Percentiles rank a stretch among this genome's conserved stretches.
Evolutionary conservation across 2,113 vertebrate species (phyloP).

Genomic region (Zosterops hypoxanthus): DNA sequence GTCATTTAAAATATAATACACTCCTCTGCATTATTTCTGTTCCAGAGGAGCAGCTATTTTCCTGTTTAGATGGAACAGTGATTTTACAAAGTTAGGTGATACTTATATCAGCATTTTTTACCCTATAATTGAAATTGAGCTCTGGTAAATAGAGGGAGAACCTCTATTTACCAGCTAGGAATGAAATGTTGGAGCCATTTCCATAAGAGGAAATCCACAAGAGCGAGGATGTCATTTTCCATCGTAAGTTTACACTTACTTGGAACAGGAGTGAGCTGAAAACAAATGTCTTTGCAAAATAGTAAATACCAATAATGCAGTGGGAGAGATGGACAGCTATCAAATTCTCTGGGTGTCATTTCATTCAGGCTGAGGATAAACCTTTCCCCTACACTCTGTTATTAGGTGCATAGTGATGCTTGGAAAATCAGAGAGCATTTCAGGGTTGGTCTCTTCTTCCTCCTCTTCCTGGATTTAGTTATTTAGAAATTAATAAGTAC

Average conservation of each 20-base stretch:
- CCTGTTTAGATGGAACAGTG: not conserved
- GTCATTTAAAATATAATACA: not conserved
- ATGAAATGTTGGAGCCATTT: not conserved
- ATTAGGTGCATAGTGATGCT: not conserved
- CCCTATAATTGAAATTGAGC: not conserved
- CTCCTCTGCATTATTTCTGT: not conserved
- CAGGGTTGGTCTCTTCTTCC: not conserved
- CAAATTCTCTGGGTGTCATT: fast-evolving
- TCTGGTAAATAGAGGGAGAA: not conserved
- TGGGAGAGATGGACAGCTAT: not conserved
- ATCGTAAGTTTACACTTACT: not conserved
- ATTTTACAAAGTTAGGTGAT: not conserved
- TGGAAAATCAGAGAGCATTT: not conserved
- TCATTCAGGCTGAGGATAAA: not conserved
- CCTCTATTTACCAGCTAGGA: not conserved
- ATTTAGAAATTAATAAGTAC: not conserved
- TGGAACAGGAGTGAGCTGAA: not conserved
- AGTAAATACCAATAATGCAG: not conserved
- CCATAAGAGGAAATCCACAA: not conserved
- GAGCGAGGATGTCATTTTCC: not conserved
- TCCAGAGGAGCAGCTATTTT: not conserved
- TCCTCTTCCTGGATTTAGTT: not conserved
- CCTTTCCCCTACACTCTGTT: too few species aligned
- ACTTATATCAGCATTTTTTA: not conserved
- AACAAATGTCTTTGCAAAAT: not conserved